A percentile compares a stretch with the other conserved stretches of the same genome.
Evolutionary conservation across 2,113 vertebrate genomes (phyloP).

Genomic region (Nicator chloris): DNA sequence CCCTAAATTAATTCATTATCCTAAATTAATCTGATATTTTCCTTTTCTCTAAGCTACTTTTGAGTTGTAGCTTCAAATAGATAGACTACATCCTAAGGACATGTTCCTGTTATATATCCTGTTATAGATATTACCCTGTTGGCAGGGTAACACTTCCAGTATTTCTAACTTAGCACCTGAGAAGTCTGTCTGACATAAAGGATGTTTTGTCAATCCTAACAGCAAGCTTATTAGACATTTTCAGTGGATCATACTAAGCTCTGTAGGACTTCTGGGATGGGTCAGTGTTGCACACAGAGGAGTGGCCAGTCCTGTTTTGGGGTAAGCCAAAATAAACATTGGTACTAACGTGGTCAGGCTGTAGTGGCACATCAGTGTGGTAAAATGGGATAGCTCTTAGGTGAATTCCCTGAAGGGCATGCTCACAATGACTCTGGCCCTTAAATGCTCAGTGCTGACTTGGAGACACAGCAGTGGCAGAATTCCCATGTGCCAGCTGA

Average conservation of each 20-base stretch:
- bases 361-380: no score
- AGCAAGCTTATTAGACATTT: not conserved
- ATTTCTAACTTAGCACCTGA: conserved; percentile 30
- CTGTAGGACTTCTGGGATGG: not conserved
- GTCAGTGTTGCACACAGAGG: not conserved
- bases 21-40: not conserved
- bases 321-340: not conserved
- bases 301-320: not conserved
- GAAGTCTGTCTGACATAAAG: conserved; percentile 36
- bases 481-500: not conserved
- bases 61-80: conserved; percentile 53
- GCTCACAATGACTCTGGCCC: not conserved
- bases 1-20: no score
- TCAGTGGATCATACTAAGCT: not conserved
- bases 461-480: not conserved
- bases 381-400: not conserved
- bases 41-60: not conserved
- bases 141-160: conserved; percentile 33
- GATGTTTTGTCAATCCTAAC: conserved; percentile 38
- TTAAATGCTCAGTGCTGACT: fast-evolving
- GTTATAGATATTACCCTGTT: no score
- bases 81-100: conserved; percentile 39
- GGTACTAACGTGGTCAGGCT: not conserved
- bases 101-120: conserved; percentile 31
- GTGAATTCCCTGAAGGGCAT: not conserved